Evolutionary conservation across 2,113 vertebrate genomes (phyloP), one percentile per base, ranked within the genome.

Genomic region (Microcebus jonahi): DNA sequence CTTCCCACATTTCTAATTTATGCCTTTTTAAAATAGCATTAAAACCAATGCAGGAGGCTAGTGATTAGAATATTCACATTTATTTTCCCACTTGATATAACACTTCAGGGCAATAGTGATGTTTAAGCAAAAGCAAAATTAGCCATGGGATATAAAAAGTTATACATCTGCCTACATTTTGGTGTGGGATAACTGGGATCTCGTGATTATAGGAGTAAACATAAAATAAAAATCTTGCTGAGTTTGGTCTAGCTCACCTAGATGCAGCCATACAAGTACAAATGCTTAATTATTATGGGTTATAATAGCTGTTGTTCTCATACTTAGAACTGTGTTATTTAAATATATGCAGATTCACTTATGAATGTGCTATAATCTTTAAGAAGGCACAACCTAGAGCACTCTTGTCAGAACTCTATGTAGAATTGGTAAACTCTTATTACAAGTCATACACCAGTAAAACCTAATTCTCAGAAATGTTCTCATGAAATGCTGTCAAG

Each of bases 41-140:
- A 65, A 79, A 96, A 96, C 68, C 29, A 88, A 92, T 31, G 61
- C 21, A 63, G 42, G n/a, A 68, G 27, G 48, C 23, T 61, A 50
- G 20, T 29, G 57, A 34, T 67, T n/a, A 90, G 31, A 94, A 76
- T 65, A 91, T 71, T 88, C 48, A 88, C n/a, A 80, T 84, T 90
- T 73, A 59, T 83, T 93, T 85, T 17, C 13, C 20, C 8, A 27
- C 31, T 45, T 13, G 21, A 80, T 42, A 80, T 21, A 42, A 9
- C 29, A 89, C 61, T 68, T 85, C 34, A 94, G 50, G 59, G 34
- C 0, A 67, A 25, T 31, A 88, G 36, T n/a, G 71, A 36, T 75
- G 88, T 2, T 61, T 48, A 53, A 68, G 25, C 76, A 70, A 85
- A 93, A 61, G 1, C 13, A 12, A 65, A 87, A 92, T 34, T 17